These are phyloP conservation scores for Coranthus polyacanthus DNA, from an alignment of 2,797 vertebrate species.

Conservation along the genomic window DNA sequence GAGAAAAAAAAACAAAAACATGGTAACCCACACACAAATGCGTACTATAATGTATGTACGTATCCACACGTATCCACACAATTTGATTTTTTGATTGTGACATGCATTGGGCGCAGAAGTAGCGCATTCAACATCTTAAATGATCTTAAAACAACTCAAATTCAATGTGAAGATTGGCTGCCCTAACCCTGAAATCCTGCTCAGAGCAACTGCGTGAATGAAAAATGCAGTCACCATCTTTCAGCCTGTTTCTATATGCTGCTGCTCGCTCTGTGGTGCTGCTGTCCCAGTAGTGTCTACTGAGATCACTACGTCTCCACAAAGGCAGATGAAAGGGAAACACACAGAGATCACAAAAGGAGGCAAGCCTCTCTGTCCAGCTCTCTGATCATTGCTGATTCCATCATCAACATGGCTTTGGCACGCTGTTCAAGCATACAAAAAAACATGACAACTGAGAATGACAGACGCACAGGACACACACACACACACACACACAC, in stretches of 20 bases:
- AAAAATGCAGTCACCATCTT: slow-evolving; percentile 40
- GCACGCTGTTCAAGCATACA: slow-evolving; percentile 25
- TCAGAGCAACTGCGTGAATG: slow-evolving; percentile 35
- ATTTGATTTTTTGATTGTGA: background rate
- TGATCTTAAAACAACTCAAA: slow-evolving; percentile 19
- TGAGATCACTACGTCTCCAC: slow-evolving; percentile 64
- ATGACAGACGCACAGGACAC: slow-evolving; percentile 27
- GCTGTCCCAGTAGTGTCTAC: slow-evolving; percentile 56
- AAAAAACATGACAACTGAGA: slow-evolving; percentile 20
- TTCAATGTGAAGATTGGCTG: slow-evolving; percentile 10
- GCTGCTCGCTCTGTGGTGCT: slow-evolving; percentile 58
- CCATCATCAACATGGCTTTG: slow-evolving; percentile 65
- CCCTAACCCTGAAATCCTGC: slow-evolving; percentile 22
- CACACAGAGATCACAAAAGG: slow-evolving; percentile 69
- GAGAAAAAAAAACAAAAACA: too few species aligned
- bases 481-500: too few species aligned
- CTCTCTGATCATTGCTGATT: slow-evolving; percentile 68
- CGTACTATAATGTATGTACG: too few species aligned
- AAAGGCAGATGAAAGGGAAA: slow-evolving; percentile 74
- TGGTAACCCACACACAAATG: too few species aligned
- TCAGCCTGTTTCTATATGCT: slow-evolving; percentile 58
- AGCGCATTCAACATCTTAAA: background rate
- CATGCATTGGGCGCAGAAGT: slow-evolving; percentile 14
- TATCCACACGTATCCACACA: too few species aligned
- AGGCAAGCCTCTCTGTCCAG: slow-evolving; percentile 57